A percentile compares a stretch with the other conserved stretches of the same genome.
Conservation (phyloP, 2,888 invertebrate genomes). For the Polietes domitor region DNA sequence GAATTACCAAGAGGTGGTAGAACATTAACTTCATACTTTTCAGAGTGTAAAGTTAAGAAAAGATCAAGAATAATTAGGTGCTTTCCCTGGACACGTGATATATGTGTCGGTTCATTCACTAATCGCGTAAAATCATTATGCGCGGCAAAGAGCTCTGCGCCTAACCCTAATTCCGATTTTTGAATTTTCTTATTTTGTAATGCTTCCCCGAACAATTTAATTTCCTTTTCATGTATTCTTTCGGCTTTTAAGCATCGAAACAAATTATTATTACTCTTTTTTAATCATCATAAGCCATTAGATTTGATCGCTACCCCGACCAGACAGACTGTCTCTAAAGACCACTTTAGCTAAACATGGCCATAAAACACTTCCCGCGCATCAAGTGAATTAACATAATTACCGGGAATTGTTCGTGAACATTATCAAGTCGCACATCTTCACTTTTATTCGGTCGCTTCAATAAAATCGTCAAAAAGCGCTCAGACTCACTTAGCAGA, state of each 20-base stretch:
- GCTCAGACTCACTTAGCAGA: slow-evolving; percentile 14
- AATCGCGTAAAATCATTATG: too few species aligned
- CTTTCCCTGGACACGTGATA: too few species aligned
- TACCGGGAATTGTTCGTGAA: slow-evolving; percentile 33
- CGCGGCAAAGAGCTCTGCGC: too few species aligned
- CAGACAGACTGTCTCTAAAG: background rate
- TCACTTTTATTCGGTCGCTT: background rate
- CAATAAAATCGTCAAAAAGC: slow-evolving; percentile 58
- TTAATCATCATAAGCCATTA: slow-evolving; percentile 22
- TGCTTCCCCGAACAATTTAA: too few species aligned
- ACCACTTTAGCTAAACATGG: slow-evolving; percentile 25
- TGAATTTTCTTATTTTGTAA: too few species aligned
- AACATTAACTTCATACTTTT: too few species aligned
- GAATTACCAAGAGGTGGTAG: too few species aligned
- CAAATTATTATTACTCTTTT: background rate
- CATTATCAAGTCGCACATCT: slow-evolving; percentile 23
- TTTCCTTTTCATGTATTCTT: too few species aligned
- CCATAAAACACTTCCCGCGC: slow-evolving; percentile 51
- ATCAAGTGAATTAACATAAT: slow-evolving; percentile 55
- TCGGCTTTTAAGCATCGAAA: background rate
- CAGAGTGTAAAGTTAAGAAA: too few species aligned
- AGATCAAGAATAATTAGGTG: too few species aligned
- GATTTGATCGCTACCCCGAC: slow-evolving; percentile 1
- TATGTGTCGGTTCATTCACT: too few species aligned
- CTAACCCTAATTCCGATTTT: too few species aligned